Base-by-base conservation (phyloP, 1,140 invertebrate genomes). In the Forficula auricularia region DNA sequence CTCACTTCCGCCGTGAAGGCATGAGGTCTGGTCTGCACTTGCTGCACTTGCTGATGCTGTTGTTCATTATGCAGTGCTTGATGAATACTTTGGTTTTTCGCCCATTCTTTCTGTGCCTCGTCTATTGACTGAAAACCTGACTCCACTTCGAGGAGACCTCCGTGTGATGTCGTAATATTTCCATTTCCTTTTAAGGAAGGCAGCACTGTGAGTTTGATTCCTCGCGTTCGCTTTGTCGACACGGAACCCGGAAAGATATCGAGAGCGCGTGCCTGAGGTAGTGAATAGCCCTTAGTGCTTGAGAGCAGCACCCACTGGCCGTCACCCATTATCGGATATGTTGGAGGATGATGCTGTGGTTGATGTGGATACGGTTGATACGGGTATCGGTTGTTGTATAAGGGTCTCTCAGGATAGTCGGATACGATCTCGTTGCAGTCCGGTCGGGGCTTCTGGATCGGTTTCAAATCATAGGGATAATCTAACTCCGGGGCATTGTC, bases 231-330 rank as follows among this genome's bases (percentile, higher is more conserved):
- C 10, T 27, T 27, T 27, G 22, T 27, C 10, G 22, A 4, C 22
- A 27, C 22, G 2, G 10, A 9, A 16, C 19, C 55, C 4, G 22
- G 22, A 10, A 27, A 27, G 10, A 27, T 27, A 27, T 27, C 22
- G 10, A 27, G 22, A 6, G 22, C 34, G 61, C 62, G 36, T 58
- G 55, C 37, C 60, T 61, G 56, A 3, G 65, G 59, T 32, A 65
- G 61, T 0, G 66, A 63, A 38, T 80, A 82, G 8, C 78, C 79
- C 57, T 79, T 77, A 8, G 79, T 82, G 1, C 77, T 79, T 0
- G 79, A 81, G 4, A 83, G 54, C 0, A 83, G 59, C 2, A 83
- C 70, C 79, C 79, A 83, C 43, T 79, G 71, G 0, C 79, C 79
- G 43, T 81, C 73, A 1, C 75, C 73, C 46, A 66, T 67, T 0